Conservation (phyloP, 2,797 vertebrate species). For the Cynodonichthys magdalenae region DNA sequence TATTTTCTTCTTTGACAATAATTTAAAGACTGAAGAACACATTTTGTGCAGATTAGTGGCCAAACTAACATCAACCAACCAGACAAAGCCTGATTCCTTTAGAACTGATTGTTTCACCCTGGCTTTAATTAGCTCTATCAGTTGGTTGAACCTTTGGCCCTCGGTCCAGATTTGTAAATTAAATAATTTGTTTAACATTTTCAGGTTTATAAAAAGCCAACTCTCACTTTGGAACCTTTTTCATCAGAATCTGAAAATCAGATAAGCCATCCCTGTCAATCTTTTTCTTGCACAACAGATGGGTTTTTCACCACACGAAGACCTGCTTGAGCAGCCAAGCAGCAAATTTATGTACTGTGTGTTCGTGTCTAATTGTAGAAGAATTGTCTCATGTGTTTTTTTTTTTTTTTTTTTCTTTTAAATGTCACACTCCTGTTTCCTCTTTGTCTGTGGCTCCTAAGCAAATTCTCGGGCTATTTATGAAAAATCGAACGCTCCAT, state of each 20-base stretch:
- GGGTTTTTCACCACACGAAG: slow-evolving; percentile 14
- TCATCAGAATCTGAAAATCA: not conserved
- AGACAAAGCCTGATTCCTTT: not conserved
- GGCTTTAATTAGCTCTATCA: not conserved
- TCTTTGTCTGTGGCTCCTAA: not conserved
- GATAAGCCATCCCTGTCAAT: slow-evolving; percentile 1
- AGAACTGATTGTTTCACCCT: not conserved
- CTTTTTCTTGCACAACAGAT: slow-evolving; percentile 35
- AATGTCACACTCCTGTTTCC: not conserved
- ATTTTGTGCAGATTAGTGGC: not conserved
- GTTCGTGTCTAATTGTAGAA: slow-evolving; percentile 13
- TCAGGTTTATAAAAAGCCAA: not conserved
- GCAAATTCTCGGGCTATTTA: not conserved
- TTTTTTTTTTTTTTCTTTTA: slow-evolving; percentile 2
- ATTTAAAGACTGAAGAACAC: no score
- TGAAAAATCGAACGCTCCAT: not conserved
- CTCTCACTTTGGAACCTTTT: not conserved
- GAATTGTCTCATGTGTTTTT: slow-evolving; percentile 27
- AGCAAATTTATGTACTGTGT: slow-evolving; percentile 11
- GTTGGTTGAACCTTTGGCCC: not conserved
- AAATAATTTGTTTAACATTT: not conserved
- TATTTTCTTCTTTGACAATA: not conserved
- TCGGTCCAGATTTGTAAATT: not conserved
- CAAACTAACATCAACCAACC: not conserved
- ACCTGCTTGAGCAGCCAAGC: slow-evolving; percentile 59